phyloP scores from a whole-genome alignment of 2,888 invertebrate species.

The Perizoma flavofasciatum region DNA sequence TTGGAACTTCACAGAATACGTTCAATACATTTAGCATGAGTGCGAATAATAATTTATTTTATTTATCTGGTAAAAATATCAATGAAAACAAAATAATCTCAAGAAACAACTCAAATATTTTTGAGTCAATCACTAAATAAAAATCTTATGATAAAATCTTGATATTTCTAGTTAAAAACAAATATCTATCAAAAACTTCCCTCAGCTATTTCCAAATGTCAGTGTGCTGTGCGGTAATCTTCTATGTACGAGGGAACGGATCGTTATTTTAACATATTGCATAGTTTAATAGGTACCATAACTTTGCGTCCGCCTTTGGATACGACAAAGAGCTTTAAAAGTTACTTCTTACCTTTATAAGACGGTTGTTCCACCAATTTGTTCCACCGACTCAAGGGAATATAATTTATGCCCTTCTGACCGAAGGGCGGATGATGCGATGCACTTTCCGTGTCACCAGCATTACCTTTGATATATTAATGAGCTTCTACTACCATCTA shows the following conservation, averaged over 20 bases:
- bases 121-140: too few relatives aligned
- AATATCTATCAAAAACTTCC: too few relatives aligned
- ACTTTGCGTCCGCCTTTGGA: constrained; percentile 28
- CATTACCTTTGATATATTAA: constrained; percentile 49
- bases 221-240: too few relatives aligned
- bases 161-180: too few relatives aligned
- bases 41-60: background rate
- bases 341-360: constrained; percentile 26
- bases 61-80: too few relatives aligned
- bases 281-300: constrained; percentile 27
- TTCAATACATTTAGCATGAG: background rate
- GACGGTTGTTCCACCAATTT: constrained; percentile 27
- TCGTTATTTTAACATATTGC: constrained; percentile 10
- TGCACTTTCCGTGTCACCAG: constrained; percentile 49
- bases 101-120: too few relatives aligned
- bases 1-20: constrained; percentile 8
- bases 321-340: constrained; percentile 31
- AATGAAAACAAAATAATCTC: too few relatives aligned
- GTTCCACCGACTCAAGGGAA: constrained; percentile 30
- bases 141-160: too few relatives aligned
- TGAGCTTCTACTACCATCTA: constrained; percentile 40
- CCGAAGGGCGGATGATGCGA: constrained; percentile 44
- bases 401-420: constrained; percentile 38
- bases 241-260: too few relatives aligned
- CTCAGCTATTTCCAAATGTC: too few relatives aligned